Conservation (phyloP, 2,888 invertebrate genomes). For the Notodonta ziczac region DNA sequence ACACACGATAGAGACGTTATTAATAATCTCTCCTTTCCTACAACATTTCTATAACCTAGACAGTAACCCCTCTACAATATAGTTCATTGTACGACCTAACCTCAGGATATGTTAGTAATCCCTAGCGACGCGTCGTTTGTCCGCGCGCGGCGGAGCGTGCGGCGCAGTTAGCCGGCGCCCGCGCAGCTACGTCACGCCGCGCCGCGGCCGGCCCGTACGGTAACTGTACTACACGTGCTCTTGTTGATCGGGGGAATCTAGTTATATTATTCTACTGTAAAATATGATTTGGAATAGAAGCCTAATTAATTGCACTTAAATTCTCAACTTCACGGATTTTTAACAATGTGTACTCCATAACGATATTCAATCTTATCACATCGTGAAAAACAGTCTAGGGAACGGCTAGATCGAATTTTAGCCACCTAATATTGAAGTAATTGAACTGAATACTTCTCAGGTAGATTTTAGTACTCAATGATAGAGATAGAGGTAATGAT, state of each 20-base stretch:
- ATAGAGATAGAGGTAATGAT: too few relatives aligned
- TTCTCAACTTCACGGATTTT: too few relatives aligned
- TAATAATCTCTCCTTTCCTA: neutral
- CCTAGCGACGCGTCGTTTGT: neutral
- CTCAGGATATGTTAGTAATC: constrained; percentile 1
- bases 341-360: too few relatives aligned
- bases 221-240: constrained; percentile 57
- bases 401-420: too few relatives aligned
- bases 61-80: neutral
- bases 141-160: constrained; percentile 39
- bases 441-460: too few relatives aligned
- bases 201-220: constrained; percentile 23
- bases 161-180: constrained; percentile 32
- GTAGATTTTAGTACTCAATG: too few relatives aligned
- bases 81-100: constrained; percentile 6
- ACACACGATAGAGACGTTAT: too few relatives aligned
- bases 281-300: neutral
- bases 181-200: constrained; percentile 35
- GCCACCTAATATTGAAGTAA: too few relatives aligned
- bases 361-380: too few relatives aligned
- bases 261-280: constrained; percentile 10
- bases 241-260: constrained; percentile 18
- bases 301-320: too few relatives aligned
- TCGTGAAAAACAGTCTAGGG: too few relatives aligned
- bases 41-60: neutral